Percentiles rank a stretch among this genome's conserved stretches.
These are phyloP conservation scores for Saiga tatarica DNA, from an alignment of 2,113 vertebrate species.

Conservation along the genomic window DNA sequence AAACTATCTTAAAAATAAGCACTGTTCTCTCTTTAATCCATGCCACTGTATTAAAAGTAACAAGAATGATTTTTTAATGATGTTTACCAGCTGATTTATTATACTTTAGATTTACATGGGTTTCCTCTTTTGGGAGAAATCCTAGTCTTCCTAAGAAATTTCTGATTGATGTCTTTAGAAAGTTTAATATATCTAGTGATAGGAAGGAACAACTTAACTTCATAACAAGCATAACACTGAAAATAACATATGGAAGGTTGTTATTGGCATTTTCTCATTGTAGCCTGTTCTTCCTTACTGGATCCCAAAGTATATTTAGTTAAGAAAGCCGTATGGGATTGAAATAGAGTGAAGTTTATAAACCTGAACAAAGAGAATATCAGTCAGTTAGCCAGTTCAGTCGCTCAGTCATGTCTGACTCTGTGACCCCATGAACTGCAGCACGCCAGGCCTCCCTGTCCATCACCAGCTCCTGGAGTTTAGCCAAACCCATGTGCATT, in stretches of 20 bases:
- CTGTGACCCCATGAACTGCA: rapidly evolving
- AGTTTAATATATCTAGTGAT: neutral
- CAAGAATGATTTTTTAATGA: neutral
- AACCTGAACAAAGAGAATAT: neutral
- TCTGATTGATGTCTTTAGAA: neutral
- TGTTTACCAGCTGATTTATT: neutral
- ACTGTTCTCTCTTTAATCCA: neutral
- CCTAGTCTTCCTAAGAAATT: neutral
- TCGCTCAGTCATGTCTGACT: rapidly evolving
- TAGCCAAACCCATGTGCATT: neutral
- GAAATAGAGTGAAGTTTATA: neutral
- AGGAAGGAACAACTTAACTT: neutral
- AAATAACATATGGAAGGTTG: neutral
- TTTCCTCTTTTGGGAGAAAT: neutral
- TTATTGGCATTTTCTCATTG: neutral
- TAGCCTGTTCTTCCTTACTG: neutral
- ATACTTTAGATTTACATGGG: neutral
- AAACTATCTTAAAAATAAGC: neutral
- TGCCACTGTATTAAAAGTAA: neutral
- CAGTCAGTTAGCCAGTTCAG: neutral
- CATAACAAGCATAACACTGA: neutral
- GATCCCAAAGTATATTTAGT: neutral
- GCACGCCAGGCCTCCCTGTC: neutral
- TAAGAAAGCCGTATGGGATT: neutral
- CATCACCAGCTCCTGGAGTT: neutral